Evolutionary conservation across 1,140 invertebrate genomes (phyloP), one percentile per base, ranked within the genome.

Genomic region (Octopus bimaculoides): DNA sequence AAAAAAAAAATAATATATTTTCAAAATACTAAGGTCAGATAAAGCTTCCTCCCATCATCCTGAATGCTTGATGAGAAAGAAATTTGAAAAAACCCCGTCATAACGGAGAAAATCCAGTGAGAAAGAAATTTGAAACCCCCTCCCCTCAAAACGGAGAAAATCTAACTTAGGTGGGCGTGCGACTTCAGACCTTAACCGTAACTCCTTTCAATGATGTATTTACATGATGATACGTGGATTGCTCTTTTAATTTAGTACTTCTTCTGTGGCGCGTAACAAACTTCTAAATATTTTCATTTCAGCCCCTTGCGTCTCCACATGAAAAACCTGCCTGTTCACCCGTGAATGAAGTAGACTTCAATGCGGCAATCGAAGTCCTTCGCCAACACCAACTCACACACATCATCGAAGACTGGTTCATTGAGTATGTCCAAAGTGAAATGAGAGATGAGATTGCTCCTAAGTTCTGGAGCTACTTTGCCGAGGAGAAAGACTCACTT

Each of bases 381-480:
- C 71, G 79, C 17, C 79, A 86, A 52, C 75, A 84, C 75, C 82
- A 81, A 10, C 54, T 86, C 5, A 81, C 81, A 17, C 82, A 85
- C 53, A 81, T 88, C 12, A 83, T 87, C 54, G 85, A 86, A 74
- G 87, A 86, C 73, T 88, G 86, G 86, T 88, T 87, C 80, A 79
- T 86, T 17, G 86, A 88, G 78, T 81, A 78, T 52, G 52, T 86
- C n/a, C 86, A 87, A 69, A 80, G 85, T 74, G 85, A 88, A 73
- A 71, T 88, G 14, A 73, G 85, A 52, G 81, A 84, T 52, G 79
- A 84, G 75, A 83, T 88, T 10, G 83, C 80, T 3, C 83, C 83
- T 73, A 76, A 61, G 17, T 87, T 87, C 75, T 86, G 86, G 86
- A 81, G 79, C 8, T 83, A 76, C 78, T 85, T 85, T 79, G 74